Evolutionary conservation across 2,113 vertebrate genomes (phyloP).

Genomic region (Gila orcuttii): DNA sequence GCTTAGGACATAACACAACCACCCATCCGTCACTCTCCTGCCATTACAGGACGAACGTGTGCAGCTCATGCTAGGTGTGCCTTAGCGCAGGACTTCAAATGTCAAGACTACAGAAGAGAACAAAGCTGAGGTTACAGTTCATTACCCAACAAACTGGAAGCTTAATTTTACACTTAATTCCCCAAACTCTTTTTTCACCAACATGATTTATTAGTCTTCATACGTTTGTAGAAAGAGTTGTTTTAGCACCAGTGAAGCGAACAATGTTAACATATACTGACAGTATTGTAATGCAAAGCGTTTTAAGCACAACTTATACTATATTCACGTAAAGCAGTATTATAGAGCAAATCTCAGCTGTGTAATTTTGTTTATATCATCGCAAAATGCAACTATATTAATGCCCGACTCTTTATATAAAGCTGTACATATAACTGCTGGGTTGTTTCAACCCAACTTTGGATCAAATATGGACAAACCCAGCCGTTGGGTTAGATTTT

Average conservation of each 20-base stretch:
- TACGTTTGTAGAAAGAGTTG: neutral
- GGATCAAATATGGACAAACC: no score
- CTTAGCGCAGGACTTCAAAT: neutral
- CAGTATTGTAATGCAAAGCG: neutral
- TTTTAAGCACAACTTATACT: neutral
- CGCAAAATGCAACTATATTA: no score
- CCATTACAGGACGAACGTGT: slow-evolving; percentile 24
- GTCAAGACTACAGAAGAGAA: neutral
- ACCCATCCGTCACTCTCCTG: slow-evolving; percentile 74
- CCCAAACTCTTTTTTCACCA: neutral
- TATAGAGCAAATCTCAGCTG: no score
- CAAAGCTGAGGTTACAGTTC: neutral
- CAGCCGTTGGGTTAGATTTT: no score
- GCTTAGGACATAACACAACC: slow-evolving; percentile 69
- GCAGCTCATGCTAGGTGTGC: neutral
- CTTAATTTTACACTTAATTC: neutral
- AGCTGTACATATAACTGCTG: no score
- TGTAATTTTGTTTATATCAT: no score
- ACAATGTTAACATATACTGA: neutral
- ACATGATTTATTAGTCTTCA: neutral
- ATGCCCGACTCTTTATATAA: no score
- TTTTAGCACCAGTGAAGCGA: neutral
- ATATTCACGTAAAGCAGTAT: no score
- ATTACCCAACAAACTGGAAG: neutral
- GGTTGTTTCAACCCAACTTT: no score